Conservation (phyloP, 1,140 invertebrate genomes). For the Mercenaria mercenaria region DNA sequence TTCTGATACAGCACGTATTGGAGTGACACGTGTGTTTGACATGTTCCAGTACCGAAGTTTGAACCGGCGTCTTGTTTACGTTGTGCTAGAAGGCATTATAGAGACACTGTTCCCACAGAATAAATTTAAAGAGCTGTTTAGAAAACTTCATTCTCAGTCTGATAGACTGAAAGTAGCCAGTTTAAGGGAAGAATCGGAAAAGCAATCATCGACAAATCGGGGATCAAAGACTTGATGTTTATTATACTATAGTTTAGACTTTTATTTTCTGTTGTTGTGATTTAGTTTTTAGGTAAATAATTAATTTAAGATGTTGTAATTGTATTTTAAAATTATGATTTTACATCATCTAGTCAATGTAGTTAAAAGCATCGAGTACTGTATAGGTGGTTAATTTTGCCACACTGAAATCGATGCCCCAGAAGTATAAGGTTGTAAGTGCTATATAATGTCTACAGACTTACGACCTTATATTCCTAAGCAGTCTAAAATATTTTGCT, state of each 20-base stretch:
- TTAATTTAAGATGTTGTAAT: not conserved
- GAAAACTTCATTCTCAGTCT: slow-evolving; percentile 89
- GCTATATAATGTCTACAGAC: too few relatives aligned
- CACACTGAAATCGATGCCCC: too few relatives aligned
- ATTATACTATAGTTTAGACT: not conserved
- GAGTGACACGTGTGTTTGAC: slow-evolving; percentile 94
- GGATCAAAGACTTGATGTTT: not conserved
- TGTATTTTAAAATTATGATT: too few relatives aligned
- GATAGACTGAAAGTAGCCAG: slow-evolving; percentile 71
- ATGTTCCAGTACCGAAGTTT: slow-evolving; percentile 94
- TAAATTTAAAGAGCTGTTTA: slow-evolving; percentile 89
- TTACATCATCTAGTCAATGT: too few relatives aligned
- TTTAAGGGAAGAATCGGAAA: not conserved
- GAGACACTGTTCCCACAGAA: slow-evolving; percentile 92
- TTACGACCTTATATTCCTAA: too few relatives aligned
- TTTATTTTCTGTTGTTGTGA: not conserved
- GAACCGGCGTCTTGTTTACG: slow-evolving; percentile 93
- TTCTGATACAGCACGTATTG: slow-evolving; percentile 94
- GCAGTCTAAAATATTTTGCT: too few relatives aligned
- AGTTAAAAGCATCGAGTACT: too few relatives aligned
- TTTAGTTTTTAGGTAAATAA: not conserved
- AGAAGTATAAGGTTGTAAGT: too few relatives aligned
- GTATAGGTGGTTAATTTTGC: too few relatives aligned
- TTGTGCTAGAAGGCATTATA: slow-evolving; percentile 93
- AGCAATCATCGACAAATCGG: not conserved